Evolutionary conservation across 2,888 invertebrate species (phyloP), one percentile per base, ranked within the genome.

Genomic region (Lepidochrysops patricia): DNA sequence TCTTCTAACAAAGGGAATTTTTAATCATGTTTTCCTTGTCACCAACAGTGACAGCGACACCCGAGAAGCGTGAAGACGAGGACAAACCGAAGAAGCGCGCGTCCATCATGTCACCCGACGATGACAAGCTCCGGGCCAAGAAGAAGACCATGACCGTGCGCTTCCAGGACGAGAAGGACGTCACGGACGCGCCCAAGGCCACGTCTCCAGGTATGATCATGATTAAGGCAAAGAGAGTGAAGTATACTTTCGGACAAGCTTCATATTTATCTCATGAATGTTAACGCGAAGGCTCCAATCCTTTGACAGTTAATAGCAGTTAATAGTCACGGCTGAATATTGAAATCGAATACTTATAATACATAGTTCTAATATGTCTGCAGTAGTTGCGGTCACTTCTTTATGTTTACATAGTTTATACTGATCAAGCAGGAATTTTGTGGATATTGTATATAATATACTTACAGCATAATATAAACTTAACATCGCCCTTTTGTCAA

Each of bases 131-230:
- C 25, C 72, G 84, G 58, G 77, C 75, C 48, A 86, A 84, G 75
- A 89, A 88, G 80, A 88, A 87, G 64, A 72, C 79, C 12, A 86
- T 88, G 87, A 87, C 84, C 4, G 87, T 87, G 37, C 83, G 88
- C 72, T 89, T 88, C 75, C 85, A 84, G 67, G 88, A 88, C 35
- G 87, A 88, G 62, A 66, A 59, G 34, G 83, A 81, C 75, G 80
- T 77, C 69, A 86, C 84, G 4, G 85, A 84, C 57, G 78, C 79
- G 62, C 75, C 73, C 70, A 87, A 84, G 71, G 70, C 80, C 62
- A 77, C 78, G 59, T 87, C 87, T 48, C 88, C 86, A 57, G 86
- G 88, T 88, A 67, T 80, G 84, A n/a, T n/a, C n/a, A n/a, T n/a
- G n/a, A 9, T 49, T 49, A 1, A 13, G 9, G 19, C 1, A 49